Evolutionary conservation across 2,113 vertebrate genomes (phyloP).

Genomic region (Ellobius talpinus): DNA sequence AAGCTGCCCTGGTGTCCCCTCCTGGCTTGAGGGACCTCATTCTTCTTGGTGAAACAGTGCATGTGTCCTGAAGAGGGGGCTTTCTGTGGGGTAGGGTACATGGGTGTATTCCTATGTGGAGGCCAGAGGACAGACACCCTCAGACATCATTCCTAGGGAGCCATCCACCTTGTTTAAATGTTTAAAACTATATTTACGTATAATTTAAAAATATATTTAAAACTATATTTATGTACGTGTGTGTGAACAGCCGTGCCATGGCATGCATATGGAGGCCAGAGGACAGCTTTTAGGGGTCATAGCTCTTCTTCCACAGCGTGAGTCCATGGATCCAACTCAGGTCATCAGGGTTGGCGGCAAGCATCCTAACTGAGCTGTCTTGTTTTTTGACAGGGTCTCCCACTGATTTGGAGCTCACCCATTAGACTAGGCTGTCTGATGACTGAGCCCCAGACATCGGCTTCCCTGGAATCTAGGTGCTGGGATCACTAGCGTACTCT

Average conservation of each 20-base stretch:
- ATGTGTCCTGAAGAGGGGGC: background rate
- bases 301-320: background rate
- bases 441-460: background rate
- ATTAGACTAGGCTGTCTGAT: background rate
- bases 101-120: background rate
- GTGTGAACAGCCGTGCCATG: too few species aligned
- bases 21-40: fast-evolving
- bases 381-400: background rate
- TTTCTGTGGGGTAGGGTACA: too few species aligned
- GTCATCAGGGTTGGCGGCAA: background rate
- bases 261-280: background rate
- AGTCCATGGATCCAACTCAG: background rate
- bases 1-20: background rate
- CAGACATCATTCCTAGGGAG: background rate
- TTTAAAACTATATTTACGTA: background rate
- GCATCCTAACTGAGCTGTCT: background rate
- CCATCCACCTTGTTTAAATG: background rate
- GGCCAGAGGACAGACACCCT: background rate
- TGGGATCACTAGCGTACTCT: background rate
- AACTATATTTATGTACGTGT: background rate
- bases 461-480: background rate
- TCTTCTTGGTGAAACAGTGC: background rate
- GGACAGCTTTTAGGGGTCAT: background rate
- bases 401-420: background rate
- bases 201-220: too few species aligned